Conservation (phyloP, 2,113 vertebrate genomes). For the Rhinogobius similis region DNA sequence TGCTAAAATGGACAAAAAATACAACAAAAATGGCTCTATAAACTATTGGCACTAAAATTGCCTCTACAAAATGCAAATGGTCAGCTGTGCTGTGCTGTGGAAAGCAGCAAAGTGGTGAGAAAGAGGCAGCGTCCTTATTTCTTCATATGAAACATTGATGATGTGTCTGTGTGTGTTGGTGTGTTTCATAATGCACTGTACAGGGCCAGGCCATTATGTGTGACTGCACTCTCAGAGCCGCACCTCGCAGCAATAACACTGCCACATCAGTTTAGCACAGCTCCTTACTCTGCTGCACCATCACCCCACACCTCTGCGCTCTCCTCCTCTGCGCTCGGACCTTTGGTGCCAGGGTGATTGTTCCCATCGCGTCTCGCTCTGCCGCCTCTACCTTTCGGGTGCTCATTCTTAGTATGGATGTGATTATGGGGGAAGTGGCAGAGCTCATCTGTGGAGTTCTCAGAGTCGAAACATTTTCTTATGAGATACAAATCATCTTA, state of each 20-base stretch:
- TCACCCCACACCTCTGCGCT: slow-evolving; percentile 50
- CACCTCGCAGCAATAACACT: slow-evolving; percentile 60
- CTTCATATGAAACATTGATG: slow-evolving; percentile 53
- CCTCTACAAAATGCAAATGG: not conserved
- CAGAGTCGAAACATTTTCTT: slow-evolving; percentile 38
- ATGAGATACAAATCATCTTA: slow-evolving; percentile 41
- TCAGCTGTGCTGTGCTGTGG: slow-evolving; percentile 8
- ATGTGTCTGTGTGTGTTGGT: slow-evolving; percentile 18
- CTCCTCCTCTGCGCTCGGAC: slow-evolving; percentile 30
- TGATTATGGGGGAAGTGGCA: slow-evolving; percentile 14
- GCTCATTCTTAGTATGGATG: slow-evolving; percentile 31
- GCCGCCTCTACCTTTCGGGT: slow-evolving; percentile 13
- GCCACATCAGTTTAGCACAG: slow-evolving; percentile 61
- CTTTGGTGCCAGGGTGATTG: slow-evolving; percentile 21
- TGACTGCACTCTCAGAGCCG: slow-evolving; percentile 41
- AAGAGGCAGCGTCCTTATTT: slow-evolving; percentile 16
- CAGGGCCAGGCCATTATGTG: slow-evolving; percentile 35
- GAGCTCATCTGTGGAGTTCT: slow-evolving; percentile 44
- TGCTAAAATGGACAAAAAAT: not conserved
- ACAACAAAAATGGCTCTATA: not conserved
- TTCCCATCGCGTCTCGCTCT: not conserved
- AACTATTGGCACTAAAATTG: not conserved
- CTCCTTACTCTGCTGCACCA: slow-evolving; percentile 51
- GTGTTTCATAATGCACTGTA: slow-evolving; percentile 39
- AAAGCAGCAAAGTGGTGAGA: not conserved